These are phyloP conservation scores for Smittia sp. DNA, from an alignment of 2,888 invertebrate genomes.

Conservation along the genomic window DNA sequence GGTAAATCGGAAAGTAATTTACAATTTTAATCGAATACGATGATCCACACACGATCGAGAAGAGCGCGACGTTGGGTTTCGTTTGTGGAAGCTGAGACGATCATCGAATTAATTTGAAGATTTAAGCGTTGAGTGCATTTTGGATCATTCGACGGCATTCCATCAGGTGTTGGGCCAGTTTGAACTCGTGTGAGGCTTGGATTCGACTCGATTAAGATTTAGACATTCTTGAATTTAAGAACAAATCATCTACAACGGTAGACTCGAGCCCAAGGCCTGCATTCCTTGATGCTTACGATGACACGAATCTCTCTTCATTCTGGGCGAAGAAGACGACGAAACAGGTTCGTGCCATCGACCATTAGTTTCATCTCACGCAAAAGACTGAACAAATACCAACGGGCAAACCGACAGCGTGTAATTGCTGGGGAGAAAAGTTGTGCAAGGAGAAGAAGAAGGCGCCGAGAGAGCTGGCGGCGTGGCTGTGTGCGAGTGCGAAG, in stretches of 20 bases:
- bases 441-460: constrained; percentile 31
- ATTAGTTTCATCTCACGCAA: constrained; percentile 35
- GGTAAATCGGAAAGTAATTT: constrained; percentile 30
- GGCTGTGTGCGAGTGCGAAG: not conserved
- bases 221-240: no score
- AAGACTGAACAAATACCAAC: constrained; percentile 23
- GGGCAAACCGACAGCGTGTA: constrained; percentile 3
- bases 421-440: not conserved
- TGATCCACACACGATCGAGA: not conserved
- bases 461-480: not conserved
- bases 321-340: constrained; percentile 6
- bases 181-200: no score
- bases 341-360: constrained; percentile 3
- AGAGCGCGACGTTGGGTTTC: not conserved
- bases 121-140: not conserved
- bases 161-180: no score
- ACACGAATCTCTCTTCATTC: constrained; percentile 3
- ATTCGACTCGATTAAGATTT: no score
- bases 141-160: not conserved
- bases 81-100: not conserved
- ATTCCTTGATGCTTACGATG: no score
- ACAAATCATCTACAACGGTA: no score
- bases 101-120: not conserved
- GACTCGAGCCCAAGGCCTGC: no score
- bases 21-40: constrained; percentile 18